phyloP scores from a whole-genome alignment of 2,113 vertebrate genomes.

The cat (Felis catus) region DNA sequence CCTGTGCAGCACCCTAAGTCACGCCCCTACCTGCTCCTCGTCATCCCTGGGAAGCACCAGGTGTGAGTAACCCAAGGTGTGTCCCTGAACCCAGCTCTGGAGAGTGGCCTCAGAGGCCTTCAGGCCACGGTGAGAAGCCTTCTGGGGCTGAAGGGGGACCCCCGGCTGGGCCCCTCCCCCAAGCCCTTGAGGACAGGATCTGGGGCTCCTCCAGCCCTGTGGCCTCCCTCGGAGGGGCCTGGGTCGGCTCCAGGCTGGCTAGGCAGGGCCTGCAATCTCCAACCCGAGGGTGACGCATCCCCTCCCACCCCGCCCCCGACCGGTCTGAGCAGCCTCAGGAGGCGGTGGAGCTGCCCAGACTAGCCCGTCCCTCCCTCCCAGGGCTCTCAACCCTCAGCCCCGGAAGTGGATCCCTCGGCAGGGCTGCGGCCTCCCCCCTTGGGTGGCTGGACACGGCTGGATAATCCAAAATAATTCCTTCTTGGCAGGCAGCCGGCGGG shows the following conservation, averaged over 20 bases:
- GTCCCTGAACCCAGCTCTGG: background rate
- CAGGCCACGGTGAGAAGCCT: background rate
- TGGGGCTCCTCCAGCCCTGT: background rate
- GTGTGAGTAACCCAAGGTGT: background rate
- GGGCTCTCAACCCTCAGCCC: slow-evolving; percentile 53
- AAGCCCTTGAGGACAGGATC: background rate
- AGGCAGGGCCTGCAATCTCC: background rate
- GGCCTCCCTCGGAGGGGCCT: background rate
- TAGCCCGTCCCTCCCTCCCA: slow-evolving; percentile 60
- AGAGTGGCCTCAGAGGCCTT: too few species aligned
- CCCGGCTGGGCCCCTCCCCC: accelerated
- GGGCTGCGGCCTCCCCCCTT: background rate
- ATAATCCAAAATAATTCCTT: slow-evolving; percentile 80
- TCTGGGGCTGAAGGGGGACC: background rate
- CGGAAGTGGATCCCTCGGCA: slow-evolving; percentile 69
- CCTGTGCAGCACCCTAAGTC: background rate
- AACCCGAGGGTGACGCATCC: slow-evolving; percentile 43
- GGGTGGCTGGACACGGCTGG: slow-evolving; percentile 72
- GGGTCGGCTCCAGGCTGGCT: background rate
- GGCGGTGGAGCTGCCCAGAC: slow-evolving; percentile 57
- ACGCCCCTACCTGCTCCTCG: background rate
- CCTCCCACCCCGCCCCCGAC: slow-evolving; percentile 9
- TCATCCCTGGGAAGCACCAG: background rate
- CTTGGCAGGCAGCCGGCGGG: slow-evolving; percentile 69
- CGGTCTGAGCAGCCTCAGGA: background rate